These are phyloP conservation scores for Eurytoma adleriae DNA, from an alignment of 2,888 invertebrate genomes.

Conservation along the genomic window DNA sequence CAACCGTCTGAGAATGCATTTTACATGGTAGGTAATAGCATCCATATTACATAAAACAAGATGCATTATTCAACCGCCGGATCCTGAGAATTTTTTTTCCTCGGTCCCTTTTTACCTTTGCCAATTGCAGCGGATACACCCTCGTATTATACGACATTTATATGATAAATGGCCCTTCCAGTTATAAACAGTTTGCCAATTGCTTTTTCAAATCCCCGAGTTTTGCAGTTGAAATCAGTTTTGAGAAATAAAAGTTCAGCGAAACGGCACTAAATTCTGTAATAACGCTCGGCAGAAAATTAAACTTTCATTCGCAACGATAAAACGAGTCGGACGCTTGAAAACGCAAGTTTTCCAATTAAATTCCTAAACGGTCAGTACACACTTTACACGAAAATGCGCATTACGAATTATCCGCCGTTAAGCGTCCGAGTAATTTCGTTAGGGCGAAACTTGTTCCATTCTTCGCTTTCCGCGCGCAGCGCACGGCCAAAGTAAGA, in stretches of 20 bases:
- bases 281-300: no score
- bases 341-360: no score
- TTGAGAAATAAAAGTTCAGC: no score
- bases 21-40: slow-evolving; percentile 57
- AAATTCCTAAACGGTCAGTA: background rate
- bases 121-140: slow-evolving; percentile 42
- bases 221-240: no score
- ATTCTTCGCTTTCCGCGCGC: no score
- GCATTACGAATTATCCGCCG: no score
- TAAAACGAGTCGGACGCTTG: no score
- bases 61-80: slow-evolving; percentile 56
- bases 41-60: slow-evolving; percentile 57
- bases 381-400: background rate
- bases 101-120: slow-evolving; percentile 25
- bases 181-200: slow-evolving; percentile 25
- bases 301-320: no score
- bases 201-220: background rate
- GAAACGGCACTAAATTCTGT: no score
- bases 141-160: slow-evolving; percentile 30
- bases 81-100: slow-evolving; percentile 19
- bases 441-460: no score
- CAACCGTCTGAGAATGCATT: slow-evolving; percentile 52
- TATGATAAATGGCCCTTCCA: slow-evolving; percentile 34
- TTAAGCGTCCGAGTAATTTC: no score
- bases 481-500: no score